Evolutionary conservation across 1,140 invertebrate species (phyloP), one percentile per base, ranked within the genome.

Genomic region (Drosophila subpulchrella): DNA sequence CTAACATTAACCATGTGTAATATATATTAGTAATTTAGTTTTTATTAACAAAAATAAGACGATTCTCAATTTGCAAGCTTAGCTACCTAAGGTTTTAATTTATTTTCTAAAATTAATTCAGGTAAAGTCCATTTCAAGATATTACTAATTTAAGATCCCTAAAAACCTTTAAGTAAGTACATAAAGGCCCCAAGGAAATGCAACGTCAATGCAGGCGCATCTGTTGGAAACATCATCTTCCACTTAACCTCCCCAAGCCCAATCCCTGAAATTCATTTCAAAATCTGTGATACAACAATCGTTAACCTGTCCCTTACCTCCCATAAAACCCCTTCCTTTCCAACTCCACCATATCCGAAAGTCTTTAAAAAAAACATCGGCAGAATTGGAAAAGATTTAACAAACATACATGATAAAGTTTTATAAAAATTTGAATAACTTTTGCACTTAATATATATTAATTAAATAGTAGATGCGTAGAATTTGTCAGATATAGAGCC

Each of bases 221-320:
- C 34, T 27, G 34, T 27, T 27, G 8, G n/a, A 17, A 20, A 42
- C 4, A 66, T 30, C 39, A 70, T 61, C 56, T n/a, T 20, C 17
- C 41, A 38, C 3, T 34, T 38, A 24, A 54, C 27, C 47, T 51
- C 24, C 44, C 39, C 44, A 32, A 44, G 4, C 20, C 15, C 36
- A 6, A 11, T 57, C 32, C 50, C 70, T 20, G 2, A 76, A 75
- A 61, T 88, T 88, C 67, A 83, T 89, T 89, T 88, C 68, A 55
- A 89, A 62, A 89, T 80, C 84, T 88, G 84, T 88, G 84, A 88
- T 88, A 88, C 75, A 86, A 88, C 51, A 71, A 81, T 60, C 61
- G 57, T 34, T 15, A 51, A 36, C 65, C 62, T 53, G 54, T 55
- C 68, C 67, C 78, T 56, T 30, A 48, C 41, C 53, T 17, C 30